A percentile compares a stretch with the other conserved stretches of the same genome.
Conservation (phyloP, 2,797 vertebrate genomes). For the Lepilemur septentrionalis region DNA sequence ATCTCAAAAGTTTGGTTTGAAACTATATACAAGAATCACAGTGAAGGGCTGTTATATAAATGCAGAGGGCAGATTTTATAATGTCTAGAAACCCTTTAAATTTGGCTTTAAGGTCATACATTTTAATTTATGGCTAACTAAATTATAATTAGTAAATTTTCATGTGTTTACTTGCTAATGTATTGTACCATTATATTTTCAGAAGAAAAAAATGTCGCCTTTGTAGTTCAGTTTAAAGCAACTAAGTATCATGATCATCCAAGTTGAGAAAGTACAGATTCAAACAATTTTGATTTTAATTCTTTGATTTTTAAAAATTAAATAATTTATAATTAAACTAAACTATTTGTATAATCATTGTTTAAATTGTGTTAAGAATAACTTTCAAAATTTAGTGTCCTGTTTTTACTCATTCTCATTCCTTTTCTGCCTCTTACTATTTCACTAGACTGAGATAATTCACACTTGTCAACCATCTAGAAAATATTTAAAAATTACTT, state of each 20-base stretch:
- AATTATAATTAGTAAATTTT: background rate
- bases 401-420: background rate
- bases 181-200: background rate
- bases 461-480: background rate
- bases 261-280: background rate
- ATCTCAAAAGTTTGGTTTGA: constrained; percentile 11
- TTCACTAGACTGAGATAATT: background rate
- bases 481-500: constrained; percentile 8
- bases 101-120: background rate
- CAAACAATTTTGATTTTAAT: background rate
- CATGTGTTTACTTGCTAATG: background rate
- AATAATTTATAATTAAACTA: background rate
- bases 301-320: background rate
- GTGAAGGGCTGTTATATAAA: background rate
- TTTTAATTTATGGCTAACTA: background rate
- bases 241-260: background rate
- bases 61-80: background rate
- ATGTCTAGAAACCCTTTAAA: background rate
- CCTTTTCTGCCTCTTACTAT: background rate
- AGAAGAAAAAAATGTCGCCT: background rate
- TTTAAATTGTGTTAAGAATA: background rate
- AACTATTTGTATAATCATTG: background rate
- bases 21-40: background rate
- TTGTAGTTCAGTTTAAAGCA: background rate
- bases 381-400: background rate